Conservation (phyloP, 1,140 invertebrate genomes). For the Papilio polyxenes region DNA sequence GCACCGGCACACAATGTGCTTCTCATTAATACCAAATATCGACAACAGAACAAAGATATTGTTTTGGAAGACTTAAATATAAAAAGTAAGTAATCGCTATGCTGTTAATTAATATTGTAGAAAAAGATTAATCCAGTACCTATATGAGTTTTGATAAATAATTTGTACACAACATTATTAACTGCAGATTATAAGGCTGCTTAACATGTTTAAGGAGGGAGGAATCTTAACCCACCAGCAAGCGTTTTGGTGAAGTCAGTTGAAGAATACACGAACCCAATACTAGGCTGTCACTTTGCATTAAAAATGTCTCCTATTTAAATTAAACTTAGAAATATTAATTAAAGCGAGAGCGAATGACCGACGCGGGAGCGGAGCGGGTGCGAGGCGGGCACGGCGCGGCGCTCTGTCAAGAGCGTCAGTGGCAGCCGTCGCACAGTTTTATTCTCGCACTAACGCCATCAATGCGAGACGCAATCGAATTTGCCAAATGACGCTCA, state of each 20-base stretch:
- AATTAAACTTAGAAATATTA: constrained; percentile 74
- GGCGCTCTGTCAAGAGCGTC: constrained; percentile 68
- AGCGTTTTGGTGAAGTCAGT: background rate
- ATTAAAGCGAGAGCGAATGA: constrained; percentile 60
- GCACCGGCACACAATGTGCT: constrained; percentile 48
- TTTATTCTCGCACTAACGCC: constrained; percentile 69
- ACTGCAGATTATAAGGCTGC: too few species aligned
- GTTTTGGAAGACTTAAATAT: background rate
- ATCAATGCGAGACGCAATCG: constrained; percentile 71
- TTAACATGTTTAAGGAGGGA: too few species aligned
- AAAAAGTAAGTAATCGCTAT: background rate
- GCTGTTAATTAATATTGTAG: background rate
- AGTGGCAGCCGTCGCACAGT: constrained; percentile 68
- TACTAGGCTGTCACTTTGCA: constrained; percentile 47
- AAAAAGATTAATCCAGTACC: too few species aligned
- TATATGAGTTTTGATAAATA: too few species aligned
- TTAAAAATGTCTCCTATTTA: constrained; percentile 67
- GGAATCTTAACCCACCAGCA: background rate
- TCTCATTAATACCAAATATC: constrained; percentile 37
- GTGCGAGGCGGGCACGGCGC: constrained; percentile 46
- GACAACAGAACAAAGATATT: background rate
- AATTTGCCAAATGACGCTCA: constrained; percentile 79
- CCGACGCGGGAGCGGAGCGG: constrained; percentile 49
- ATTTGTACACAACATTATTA: too few species aligned
- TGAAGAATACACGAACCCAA: constrained; percentile 3